Evolutionary conservation across 2,113 vertebrate genomes (phyloP).

Genomic region (Petaurus breviceps): DNA sequence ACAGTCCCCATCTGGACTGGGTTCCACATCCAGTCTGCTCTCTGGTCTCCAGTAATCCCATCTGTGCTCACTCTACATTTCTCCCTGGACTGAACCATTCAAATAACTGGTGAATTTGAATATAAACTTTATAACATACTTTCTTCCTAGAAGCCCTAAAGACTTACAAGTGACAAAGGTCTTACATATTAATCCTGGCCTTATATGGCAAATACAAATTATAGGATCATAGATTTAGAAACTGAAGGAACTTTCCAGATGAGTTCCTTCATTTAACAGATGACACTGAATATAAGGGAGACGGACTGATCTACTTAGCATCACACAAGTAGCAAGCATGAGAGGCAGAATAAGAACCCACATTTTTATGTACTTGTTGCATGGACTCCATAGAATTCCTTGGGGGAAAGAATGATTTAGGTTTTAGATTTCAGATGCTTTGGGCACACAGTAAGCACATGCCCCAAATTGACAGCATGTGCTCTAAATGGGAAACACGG

Average conservation of each 20-base stretch:
- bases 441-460: neutral
- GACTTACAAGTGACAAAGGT: neutral
- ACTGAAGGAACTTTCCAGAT: neutral
- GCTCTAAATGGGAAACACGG: neutral
- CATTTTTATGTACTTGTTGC: neutral
- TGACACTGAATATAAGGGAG: neutral
- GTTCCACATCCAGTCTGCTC: neutral
- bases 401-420: neutral
- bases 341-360: neutral
- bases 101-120: neutral
- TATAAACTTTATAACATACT: neutral
- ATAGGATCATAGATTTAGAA: neutral
- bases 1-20: neutral
- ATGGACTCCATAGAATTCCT: neutral
- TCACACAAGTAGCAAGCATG: neutral
- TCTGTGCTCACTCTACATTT: neutral
- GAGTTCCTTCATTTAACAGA: neutral
- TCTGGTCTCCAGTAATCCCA: neutral
- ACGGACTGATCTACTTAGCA: neutral
- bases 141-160: neutral
- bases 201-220: neutral
- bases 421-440: neutral
- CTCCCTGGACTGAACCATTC: neutral
- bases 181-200: neutral
- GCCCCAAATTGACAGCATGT: neutral